Base-by-base conservation (phyloP, 2,113 vertebrate genomes). In the Cyanocitta stelleri region DNA sequence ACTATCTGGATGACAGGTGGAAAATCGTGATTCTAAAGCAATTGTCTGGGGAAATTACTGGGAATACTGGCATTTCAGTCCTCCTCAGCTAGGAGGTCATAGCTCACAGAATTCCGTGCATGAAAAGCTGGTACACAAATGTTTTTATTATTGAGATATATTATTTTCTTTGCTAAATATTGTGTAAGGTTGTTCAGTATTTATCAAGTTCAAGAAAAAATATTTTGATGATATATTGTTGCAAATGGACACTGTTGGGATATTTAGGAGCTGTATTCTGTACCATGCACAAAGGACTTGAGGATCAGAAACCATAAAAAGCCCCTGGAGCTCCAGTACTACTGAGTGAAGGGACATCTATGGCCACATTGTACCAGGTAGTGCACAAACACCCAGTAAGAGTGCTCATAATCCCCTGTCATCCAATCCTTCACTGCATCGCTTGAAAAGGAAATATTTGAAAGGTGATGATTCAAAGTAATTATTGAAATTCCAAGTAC, bases 401-500 rank as follows among this genome's bases (percentile, higher is more conserved):
- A 35, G 48, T 21, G 46, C 39, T 66, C 80, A 30, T 54, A 72
- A 76, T 64, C n/a, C 46, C 7, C 1, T 76, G 66, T 54, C 61
- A 95, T 23, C 37, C 2, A 32, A 95, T 49, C 64, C 69, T 78
- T 71, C 68, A 59, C 37, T 39, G 37, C n/a, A 58, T 43, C 3
- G 9, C 54, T 95, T 81, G 69, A 66, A 83, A 95, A 73, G 37
- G 43, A 83, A 91, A 54, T 39, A 58, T 83, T 37, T 90, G 85
- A 85, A 93, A 79, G 27, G 23, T 33, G 82, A 49, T 56, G 23
- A 59, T 96, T 93, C 46, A 87, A 66, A 85, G 52, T 41, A 56
- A 87, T 92, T 89, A 91, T 52, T 89, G 73, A 89, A 85, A 94
- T 95, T 95, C 80, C 83, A 84, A 77, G 76, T 90, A 76, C 22